Conservation (phyloP, 2,797 vertebrate species). For the Catharus ustulatus region DNA sequence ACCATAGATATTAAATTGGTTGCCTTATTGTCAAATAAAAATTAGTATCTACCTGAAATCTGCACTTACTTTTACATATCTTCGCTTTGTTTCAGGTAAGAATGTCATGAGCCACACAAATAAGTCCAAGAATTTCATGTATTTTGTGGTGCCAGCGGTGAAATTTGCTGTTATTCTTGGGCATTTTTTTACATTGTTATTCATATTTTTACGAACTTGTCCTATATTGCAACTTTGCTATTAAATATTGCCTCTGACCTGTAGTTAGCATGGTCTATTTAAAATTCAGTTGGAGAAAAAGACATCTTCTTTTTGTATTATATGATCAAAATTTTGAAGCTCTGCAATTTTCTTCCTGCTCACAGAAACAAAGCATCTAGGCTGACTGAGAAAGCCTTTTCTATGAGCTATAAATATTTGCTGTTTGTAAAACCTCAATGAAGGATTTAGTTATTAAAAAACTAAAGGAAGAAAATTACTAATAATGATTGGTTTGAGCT, state of each 20-base stretch:
- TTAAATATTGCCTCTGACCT: not conserved
- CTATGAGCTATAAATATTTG: slow-evolving; percentile 89
- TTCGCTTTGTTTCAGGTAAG: not conserved
- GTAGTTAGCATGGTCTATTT: not conserved
- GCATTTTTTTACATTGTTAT: not conserved
- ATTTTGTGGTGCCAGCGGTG: not conserved
- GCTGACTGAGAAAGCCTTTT: slow-evolving; percentile 78
- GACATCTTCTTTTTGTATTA: slow-evolving; percentile 40
- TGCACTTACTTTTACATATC: not conserved
- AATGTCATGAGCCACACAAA: not conserved
- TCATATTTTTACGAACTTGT: not conserved
- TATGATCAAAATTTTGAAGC: slow-evolving; percentile 64
- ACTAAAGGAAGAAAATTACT: slow-evolving; percentile 89
- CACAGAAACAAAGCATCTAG: slow-evolving; percentile 71
- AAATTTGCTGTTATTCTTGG: not conserved
- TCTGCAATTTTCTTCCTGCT: slow-evolving; percentile 75
- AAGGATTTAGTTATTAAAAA: slow-evolving; percentile 85
- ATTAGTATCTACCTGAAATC: not conserved
- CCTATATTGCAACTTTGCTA: not conserved
- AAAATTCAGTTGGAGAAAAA: slow-evolving; percentile 35
- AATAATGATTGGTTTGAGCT: slow-evolving; percentile 92
- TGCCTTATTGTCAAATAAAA: not conserved
- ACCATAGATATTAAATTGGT: not conserved
- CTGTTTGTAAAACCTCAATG: slow-evolving; percentile 84
- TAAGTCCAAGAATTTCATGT: not conserved